Evolutionary conservation across 2,797 vertebrate species (phyloP).

Genomic region (Champsocephalus esox): DNA sequence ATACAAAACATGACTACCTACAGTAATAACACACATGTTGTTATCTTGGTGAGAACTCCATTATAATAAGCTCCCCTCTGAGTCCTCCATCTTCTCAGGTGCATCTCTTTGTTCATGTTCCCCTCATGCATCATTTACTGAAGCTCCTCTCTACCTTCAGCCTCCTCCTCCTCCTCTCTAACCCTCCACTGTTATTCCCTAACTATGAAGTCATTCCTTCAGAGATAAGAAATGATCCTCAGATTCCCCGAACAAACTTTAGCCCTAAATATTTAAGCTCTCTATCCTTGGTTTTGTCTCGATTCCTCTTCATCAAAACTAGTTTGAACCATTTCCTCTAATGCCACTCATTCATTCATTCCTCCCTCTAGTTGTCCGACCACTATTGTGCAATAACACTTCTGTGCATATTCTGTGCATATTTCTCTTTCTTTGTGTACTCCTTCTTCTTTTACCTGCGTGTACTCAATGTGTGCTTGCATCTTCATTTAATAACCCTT

Average conservation of each 20-base stretch:
- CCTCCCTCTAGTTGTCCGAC: background rate
- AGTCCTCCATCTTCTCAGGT: slow-evolving; percentile 14
- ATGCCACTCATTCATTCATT: slow-evolving; percentile 21
- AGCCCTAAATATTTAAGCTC: slow-evolving; percentile 23
- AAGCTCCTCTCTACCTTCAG: background rate
- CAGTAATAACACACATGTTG: background rate
- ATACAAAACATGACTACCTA: background rate
- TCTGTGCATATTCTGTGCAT: too few relatives aligned
- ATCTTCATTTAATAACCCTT: too few relatives aligned
- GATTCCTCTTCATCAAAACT: slow-evolving; percentile 15
- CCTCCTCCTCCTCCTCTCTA: slow-evolving; percentile 8
- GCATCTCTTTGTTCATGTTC: slow-evolving; percentile 16
- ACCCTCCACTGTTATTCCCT: slow-evolving; percentile 9
- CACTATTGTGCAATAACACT: too few relatives aligned
- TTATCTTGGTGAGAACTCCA: background rate
- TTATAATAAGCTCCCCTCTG: background rate
- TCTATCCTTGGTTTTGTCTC: slow-evolving; percentile 20
- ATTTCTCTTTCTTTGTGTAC: too few relatives aligned
- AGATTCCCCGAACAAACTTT: background rate
- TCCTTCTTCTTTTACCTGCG: too few relatives aligned
- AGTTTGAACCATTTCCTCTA: slow-evolving; percentile 5
- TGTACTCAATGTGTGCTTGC: too few relatives aligned
- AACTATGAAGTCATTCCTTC: slow-evolving; percentile 2
- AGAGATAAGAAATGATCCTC: slow-evolving; percentile 23
- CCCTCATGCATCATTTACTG: slow-evolving; percentile 35